Base-by-base conservation (phyloP, 2,113 vertebrate species). In the Opisthocomus hoazin region DNA sequence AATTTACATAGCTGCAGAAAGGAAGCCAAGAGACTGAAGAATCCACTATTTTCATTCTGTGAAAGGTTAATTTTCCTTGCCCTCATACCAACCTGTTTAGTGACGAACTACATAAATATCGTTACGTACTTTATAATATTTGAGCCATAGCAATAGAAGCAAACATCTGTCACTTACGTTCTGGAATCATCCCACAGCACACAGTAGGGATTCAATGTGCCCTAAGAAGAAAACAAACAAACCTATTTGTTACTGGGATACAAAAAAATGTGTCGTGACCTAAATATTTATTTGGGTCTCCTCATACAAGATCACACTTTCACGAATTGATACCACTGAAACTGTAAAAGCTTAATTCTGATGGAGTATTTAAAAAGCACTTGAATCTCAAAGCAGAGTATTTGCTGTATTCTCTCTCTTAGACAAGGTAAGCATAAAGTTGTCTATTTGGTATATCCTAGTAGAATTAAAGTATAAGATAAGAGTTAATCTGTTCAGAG, bases 121-220 rank as follows among this genome's bases (percentile, higher is more conserved):
- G 43, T 64, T 76, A 90, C 37, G 29, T 69, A 68, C 23, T 91
- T 87, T 88, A 48, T 15, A 94, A 92, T 90, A 96, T 83, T 95
- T 93, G 82, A 90, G 53, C 9, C 56, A 91, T 78, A 96, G 34
- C 22, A 96, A 96, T 51, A 90, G 77, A 94, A 97, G 37, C 61
- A 98, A 98, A 94, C 53, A 97, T 82, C 46, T 95, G 84, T 90
- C 90, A 99, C 99, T 99, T 99, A 99, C 99, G 98, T 99, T 97
- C 98, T 98, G 95, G 97, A 98, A 97, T 98, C 98, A 98, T 99
- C 99, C 99, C 99, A 99, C 80, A 99, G 98, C 70, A 99, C 99
- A 96, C 99, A 99, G 97, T 99, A 99, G 37, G 99, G 99, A 95
- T 99, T 99, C 98, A 99, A 94, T 53, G 99, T 99, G 79, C 99